Evolutionary conservation across 2,888 invertebrate species (phyloP), one percentile per base, ranked within the genome.

Genomic region (Sympetrum striolatum): DNA sequence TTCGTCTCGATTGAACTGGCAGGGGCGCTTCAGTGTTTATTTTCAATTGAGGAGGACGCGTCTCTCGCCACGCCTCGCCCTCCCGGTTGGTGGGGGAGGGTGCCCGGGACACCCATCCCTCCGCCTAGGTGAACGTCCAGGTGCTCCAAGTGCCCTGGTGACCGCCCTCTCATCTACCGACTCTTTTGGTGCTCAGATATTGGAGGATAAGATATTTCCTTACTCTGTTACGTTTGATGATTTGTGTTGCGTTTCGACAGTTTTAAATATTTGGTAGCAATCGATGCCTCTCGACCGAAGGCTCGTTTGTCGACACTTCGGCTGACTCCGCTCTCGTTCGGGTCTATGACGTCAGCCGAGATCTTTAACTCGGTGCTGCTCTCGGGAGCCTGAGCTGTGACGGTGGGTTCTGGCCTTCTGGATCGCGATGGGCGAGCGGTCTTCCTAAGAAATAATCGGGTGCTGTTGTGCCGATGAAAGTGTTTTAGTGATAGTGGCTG

Each of bases 341-440:
- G 86, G 64, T 86, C 86, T 37, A 60, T 86, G 86, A 86, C 86
- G 86, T 86, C 86, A 86, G 60, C n/a, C 86, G 58, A 86, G 86
- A 86, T 86, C 86, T 86, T 86, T 86, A 86, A 86, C 86, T 86
- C 73, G 73, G 73, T 73, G 31, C 73, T 73, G 73, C 73, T 31
- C 73, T 73, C 73, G 25, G 73, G 73, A 73, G 73, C 73, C 73
- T 73, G 73, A 73, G 73, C 73, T 25, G 73, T 73, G 73, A 25
- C 73, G 73, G 73, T 73, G 73, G 73, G 73, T 73, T 25, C 25
- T 44, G 44, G 44, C 10, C 44, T 44, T 44, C 44, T 73, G 73
- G 73, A 73, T 73, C 73, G 31, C 73, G 31, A 31, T 73, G 25
- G 73, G 25, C 25, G 73, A 31, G 73, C 31, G 31, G 73, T 73